Evolutionary conservation across 2,888 invertebrate genomes (phyloP).

Genomic region (Pedicia rivosa): DNA sequence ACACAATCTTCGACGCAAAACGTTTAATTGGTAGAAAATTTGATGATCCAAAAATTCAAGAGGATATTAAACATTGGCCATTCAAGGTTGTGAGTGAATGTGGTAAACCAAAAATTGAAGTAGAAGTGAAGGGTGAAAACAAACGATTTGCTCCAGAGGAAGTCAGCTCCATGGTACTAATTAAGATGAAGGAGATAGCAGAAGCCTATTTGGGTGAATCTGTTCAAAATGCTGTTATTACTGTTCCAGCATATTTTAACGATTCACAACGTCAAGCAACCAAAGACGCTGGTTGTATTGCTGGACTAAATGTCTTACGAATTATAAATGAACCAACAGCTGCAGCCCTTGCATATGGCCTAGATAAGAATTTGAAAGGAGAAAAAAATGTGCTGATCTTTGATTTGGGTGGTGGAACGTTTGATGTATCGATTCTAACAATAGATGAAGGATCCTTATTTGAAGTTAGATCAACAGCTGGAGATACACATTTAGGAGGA

Average conservation of each 20-base stretch:
- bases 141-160: slow-evolving; percentile 90
- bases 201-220: slow-evolving; percentile 80
- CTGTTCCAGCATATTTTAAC: slow-evolving; percentile 86
- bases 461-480: slow-evolving; percentile 91
- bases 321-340: slow-evolving; percentile 92
- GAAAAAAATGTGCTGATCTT: slow-evolving; percentile 68
- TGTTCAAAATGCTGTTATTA: slow-evolving; percentile 79
- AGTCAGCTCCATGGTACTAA: slow-evolving; percentile 85
- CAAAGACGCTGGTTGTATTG: slow-evolving; percentile 84
- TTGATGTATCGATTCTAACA: slow-evolving; percentile 91
- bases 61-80: slow-evolving; percentile 92
- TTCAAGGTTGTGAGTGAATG: slow-evolving; percentile 74
- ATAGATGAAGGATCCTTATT: slow-evolving; percentile 84
- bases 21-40: slow-evolving; percentile 90
- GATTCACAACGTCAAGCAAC: slow-evolving; percentile 86
- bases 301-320: slow-evolving; percentile 80
- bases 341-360: slow-evolving; percentile 86
- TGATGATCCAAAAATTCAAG: slow-evolving; percentile 81
- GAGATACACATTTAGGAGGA: slow-evolving; percentile 89
- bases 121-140: slow-evolving; percentile 76
- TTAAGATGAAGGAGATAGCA: slow-evolving; percentile 89
- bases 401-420: slow-evolving; percentile 93
- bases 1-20: slow-evolving; percentile 90
- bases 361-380: slow-evolving; percentile 70
- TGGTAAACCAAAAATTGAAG: slow-evolving; percentile 72